A percentile compares a stretch with the other conserved stretches of the same genome.
Evolutionary conservation across 2,888 invertebrate genomes (phyloP).

Genomic region (Temnothorax ravouxi): DNA sequence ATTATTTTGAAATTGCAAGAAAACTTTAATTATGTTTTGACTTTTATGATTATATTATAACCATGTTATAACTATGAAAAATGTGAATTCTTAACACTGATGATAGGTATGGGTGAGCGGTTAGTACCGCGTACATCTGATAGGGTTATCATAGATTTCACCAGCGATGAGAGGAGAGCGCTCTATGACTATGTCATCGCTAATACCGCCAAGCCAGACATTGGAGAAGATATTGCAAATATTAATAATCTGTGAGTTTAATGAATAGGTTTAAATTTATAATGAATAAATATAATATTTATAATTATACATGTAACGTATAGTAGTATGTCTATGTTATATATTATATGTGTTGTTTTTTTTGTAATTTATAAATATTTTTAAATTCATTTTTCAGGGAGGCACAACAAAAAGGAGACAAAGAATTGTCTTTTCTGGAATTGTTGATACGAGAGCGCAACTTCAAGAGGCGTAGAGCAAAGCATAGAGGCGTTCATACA

Average conservation of each 20-base stretch:
- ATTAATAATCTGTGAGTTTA: slow-evolving; percentile 79
- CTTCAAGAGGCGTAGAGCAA: slow-evolving; percentile 83
- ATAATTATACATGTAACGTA: slow-evolving; percentile 23
- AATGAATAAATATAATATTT: not conserved
- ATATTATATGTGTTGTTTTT: not conserved
- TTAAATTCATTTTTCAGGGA: slow-evolving; percentile 66
- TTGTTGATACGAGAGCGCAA: slow-evolving; percentile 83
- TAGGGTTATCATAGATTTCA: slow-evolving; percentile 84
- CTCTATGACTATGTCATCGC: slow-evolving; percentile 84
- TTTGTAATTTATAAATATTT: not conserved
- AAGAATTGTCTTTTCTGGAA: slow-evolving; percentile 79
- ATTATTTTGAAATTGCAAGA: slow-evolving; percentile 16
- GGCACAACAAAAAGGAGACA: slow-evolving; percentile 59
- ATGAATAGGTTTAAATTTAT: no score
- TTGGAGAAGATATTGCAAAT: slow-evolving; percentile 82
- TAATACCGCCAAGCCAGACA: slow-evolving; percentile 81
- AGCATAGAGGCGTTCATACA: slow-evolving; percentile 84
- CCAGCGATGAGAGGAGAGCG: slow-evolving; percentile 83
- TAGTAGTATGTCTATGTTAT: not conserved
- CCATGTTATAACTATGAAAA: slow-evolving; percentile 60
- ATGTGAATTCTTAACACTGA: slow-evolving; percentile 76
- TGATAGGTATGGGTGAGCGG: slow-evolving; percentile 82
- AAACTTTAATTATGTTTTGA: slow-evolving; percentile 31
- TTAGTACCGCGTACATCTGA: slow-evolving; percentile 85
- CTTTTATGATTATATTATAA: slow-evolving; percentile 32